Percentiles rank a stretch among this genome's conserved stretches.
Evolutionary conservation across 1,140 invertebrate genomes (phyloP).

Genomic region (Hormaphis cornu): DNA sequence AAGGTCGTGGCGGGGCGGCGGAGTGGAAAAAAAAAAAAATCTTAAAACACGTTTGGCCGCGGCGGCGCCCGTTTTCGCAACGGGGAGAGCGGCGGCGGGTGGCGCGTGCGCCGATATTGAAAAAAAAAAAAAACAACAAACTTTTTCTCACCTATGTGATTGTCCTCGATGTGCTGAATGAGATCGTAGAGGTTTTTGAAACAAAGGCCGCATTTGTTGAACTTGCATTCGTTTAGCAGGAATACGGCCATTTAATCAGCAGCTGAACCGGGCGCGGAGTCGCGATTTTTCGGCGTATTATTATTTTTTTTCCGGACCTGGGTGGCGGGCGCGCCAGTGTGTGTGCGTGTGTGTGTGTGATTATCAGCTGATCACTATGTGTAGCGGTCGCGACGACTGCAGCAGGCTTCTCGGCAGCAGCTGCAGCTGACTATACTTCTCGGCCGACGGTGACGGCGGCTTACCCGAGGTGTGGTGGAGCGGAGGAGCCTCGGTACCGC

Average conservation of each 20-base stretch:
- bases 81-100: too few species aligned
- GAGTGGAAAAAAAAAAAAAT: conserved; percentile 27
- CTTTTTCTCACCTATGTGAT: conserved; percentile 70
- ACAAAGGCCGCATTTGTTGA: conserved; percentile 69
- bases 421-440: neutral
- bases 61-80: neutral
- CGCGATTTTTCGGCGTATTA: too few species aligned
- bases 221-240: conserved; percentile 77
- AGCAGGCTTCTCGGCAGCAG: neutral
- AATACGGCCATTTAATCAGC: conserved; percentile 67
- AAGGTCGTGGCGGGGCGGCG: neutral
- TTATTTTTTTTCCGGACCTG: too few species aligned
- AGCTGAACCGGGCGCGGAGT: conserved; percentile 17
- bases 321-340: conserved; percentile 7
- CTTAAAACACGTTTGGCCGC: neutral
- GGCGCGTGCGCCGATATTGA: neutral
- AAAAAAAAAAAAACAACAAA: too few species aligned
- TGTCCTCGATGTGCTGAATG: conserved; percentile 76
- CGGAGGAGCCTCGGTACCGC: neutral
- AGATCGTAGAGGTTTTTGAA: conserved; percentile 68
- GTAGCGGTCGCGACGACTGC: neutral
- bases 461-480: too few species aligned
- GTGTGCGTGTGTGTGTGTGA: too few species aligned
- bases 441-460: neutral
- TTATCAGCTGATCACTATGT: conserved; percentile 34